Conservation (phyloP, 2,113 vertebrate genomes). For the Chlorocebus sabaeus region DNA sequence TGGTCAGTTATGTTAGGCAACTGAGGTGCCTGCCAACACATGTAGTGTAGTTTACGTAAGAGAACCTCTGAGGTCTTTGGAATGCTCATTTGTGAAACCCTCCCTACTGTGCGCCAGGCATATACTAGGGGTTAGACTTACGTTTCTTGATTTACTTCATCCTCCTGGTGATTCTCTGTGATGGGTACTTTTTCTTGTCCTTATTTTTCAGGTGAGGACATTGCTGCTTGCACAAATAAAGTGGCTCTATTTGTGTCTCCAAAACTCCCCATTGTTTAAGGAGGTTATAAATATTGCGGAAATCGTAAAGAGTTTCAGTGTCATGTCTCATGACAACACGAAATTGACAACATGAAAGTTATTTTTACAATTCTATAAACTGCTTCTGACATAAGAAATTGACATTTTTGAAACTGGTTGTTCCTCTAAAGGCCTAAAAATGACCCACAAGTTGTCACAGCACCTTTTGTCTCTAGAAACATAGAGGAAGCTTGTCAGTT, state of each 20-base stretch:
- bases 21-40: not conserved
- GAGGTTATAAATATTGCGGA: fast-evolving
- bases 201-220: not conserved
- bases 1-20: not conserved
- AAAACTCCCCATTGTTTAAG: too few species aligned
- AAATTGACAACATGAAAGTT: too few species aligned
- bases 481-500: not conserved
- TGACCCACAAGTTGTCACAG: fast-evolving
- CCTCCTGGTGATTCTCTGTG: not conserved
- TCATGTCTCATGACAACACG: not conserved
- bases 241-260: not conserved
- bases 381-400: not conserved
- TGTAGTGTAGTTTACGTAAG: fast-evolving
- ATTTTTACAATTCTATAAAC: not conserved
- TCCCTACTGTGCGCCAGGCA: fast-evolving
- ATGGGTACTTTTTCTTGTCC: too few species aligned
- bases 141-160: not conserved
- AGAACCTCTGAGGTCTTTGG: not conserved
- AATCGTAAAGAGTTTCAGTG: fast-evolving
- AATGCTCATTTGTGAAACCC: fast-evolving
- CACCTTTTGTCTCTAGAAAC: not conserved
- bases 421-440: not conserved
- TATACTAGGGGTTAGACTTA: not conserved
- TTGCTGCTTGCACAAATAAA: not conserved
- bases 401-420: not conserved